phyloP scores from a whole-genome alignment of 64 coral and sea anemone genomes.

The Montipora cactus region DNA sequence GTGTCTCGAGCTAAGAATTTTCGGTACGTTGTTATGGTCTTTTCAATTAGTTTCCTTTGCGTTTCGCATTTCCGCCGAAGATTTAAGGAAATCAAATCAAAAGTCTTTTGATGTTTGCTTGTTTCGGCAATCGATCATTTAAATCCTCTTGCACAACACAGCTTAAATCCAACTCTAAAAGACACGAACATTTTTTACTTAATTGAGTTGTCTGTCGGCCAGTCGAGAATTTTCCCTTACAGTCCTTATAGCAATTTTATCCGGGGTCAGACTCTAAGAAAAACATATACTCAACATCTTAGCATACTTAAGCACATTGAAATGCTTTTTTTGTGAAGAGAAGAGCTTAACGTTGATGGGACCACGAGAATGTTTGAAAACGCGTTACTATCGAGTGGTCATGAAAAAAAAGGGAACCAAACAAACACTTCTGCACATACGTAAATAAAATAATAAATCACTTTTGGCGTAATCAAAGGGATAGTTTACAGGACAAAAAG shows the following conservation, averaged over 20 bases:
- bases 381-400: neutral
- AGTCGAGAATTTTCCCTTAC: neutral
- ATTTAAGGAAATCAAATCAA: no score
- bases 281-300: constrained; percentile 29
- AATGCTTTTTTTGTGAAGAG: neutral
- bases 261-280: constrained; percentile 16
- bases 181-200: neutral
- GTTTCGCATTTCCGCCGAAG: no score
- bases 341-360: neutral
- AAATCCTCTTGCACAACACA: neutral
- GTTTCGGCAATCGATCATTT: no score
- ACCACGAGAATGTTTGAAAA: constrained; percentile 5
- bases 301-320: neutral
- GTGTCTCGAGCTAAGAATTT: no score
- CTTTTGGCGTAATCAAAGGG: neutral
- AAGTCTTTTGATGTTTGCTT: no score
- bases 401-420: constrained; percentile 28
- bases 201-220: neutral
- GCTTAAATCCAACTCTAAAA: neutral
- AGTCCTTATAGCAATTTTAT: neutral
- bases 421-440: constrained; percentile 23
- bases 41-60: no score
- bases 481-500: constrained; percentile 38
- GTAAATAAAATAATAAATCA: constrained; percentile 46
- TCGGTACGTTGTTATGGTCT: no score